Evolutionary conservation across 92 coral and sea anemone species (phyloP).

Genomic region (Isaurus tuberculatus): DNA sequence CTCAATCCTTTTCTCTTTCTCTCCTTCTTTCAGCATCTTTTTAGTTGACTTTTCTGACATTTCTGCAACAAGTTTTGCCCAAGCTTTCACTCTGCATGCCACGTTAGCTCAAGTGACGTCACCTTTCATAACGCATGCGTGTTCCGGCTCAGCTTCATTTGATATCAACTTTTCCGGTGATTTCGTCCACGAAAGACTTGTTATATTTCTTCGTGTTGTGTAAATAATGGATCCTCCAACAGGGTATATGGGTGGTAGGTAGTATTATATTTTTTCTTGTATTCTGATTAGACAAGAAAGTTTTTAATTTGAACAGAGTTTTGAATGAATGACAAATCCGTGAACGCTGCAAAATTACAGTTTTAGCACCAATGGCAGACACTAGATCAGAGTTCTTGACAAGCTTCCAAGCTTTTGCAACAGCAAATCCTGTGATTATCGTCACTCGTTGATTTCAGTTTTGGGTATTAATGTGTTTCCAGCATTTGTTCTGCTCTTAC

Average conservation of each 20-base stretch:
- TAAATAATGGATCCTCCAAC: constrained; percentile 61
- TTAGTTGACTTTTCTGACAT: not conserved
- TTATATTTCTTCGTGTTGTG: not conserved
- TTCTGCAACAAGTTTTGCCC: not conserved
- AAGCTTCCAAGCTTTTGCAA: too few species aligned
- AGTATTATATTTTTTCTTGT: not conserved
- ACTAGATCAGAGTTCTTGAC: too few species aligned
- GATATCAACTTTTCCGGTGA: constrained; percentile 17
- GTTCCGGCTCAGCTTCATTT: not conserved
- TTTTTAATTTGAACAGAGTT: too few species aligned
- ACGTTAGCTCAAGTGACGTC: constrained; percentile 38
- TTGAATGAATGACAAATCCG: too few species aligned
- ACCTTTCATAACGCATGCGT: constrained; percentile 6
- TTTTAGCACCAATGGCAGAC: too few species aligned
- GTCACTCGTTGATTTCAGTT: too few species aligned
- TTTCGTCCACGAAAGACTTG: constrained; percentile 1
- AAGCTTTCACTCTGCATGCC: not conserved
- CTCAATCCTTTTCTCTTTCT: constrained; percentile 28
- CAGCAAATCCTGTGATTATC: too few species aligned
- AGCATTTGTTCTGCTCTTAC: too few species aligned
- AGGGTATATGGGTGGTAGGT: constrained; percentile 64
- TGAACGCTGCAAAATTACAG: too few species aligned
- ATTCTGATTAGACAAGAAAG: not conserved
- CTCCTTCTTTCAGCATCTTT: constrained; percentile 23
- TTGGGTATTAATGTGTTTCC: too few species aligned